Evolutionary conservation across 1,140 invertebrate species (phyloP), one percentile per base, ranked within the genome.

Genomic region (Bombus balteatus): DNA sequence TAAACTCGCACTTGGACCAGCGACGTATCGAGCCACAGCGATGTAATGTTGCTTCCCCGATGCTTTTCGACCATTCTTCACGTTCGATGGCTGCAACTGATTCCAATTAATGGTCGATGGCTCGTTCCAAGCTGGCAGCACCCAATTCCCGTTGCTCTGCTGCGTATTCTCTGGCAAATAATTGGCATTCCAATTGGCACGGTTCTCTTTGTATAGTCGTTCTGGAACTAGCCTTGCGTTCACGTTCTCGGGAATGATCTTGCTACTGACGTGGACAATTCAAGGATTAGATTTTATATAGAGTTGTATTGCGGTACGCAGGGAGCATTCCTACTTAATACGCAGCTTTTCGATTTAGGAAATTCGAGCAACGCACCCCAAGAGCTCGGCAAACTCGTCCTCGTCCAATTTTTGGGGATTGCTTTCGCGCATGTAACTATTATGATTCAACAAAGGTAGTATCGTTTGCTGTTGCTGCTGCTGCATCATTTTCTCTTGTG

Each of bases 31-130:
- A 74, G 97, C 96, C 90, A 97, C 96, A 68, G 95, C 96, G 65
- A 97, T 90, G 92, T 98, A 98, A 91, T 97, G 97, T 88, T 97
- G 97, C 89, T 97, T 97, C 0, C 97, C 97, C 41, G 96, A 97
- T 8, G 96, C 88, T 85, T 94, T 96, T 74, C 94, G 94, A 39
- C 77, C 87, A 70, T 89, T 95, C 65, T 92, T 94, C 41, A 87
- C 65, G 53, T 86, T 91, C 5, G 59, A n/a, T 10, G 87, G 81
- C 34, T 94, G 94, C 13, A 89, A 71, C 72, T 93, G 90, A 47
- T 91, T 92, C 91, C 92, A 93, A 73, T 91, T 92, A 68, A 91
- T 92, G 9, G 85, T 86, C 85, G 91, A 87, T 77, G 90, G 88
- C 80, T 95, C 95, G 91, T 91, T 94, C 95, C 93, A 95, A 73